A percentile compares a stretch with the other conserved stretches of the same genome.
Evolutionary conservation across 2,113 vertebrate species (phyloP).

Genomic region (Mirounga angustirostris): DNA sequence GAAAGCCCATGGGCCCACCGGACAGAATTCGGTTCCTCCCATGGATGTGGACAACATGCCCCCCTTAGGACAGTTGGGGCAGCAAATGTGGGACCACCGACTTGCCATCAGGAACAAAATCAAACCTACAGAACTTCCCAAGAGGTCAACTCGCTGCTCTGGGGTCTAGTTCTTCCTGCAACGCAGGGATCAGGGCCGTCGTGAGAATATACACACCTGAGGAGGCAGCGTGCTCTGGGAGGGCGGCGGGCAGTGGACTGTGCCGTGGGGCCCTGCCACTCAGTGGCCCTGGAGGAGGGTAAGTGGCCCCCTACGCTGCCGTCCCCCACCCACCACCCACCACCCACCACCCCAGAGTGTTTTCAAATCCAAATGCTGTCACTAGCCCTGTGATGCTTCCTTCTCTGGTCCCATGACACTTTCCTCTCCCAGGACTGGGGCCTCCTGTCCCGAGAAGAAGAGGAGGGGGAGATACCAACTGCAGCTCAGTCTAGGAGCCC

Average conservation of each 20-base stretch:
- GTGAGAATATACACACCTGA: not conserved
- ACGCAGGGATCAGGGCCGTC: not conserved
- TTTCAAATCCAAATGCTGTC: too few species aligned
- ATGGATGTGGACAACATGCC: not conserved
- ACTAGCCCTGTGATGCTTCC: not conserved
- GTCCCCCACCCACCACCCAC: not conserved
- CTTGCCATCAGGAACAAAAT: not conserved
- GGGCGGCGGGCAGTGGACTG: accelerated
- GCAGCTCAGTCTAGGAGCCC: not conserved
- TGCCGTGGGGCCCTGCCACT: accelerated
- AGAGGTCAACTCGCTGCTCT: not conserved
- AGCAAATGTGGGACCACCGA: not conserved
- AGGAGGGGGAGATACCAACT: not conserved
- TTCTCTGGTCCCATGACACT: not conserved
- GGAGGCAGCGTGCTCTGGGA: accelerated
- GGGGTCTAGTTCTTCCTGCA: not conserved
- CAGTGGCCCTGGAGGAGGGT: accelerated
- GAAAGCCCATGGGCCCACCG: not conserved
- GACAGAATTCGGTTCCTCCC: not conserved
- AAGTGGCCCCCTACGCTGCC: not conserved
- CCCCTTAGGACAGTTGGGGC: too few species aligned
- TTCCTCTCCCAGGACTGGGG: not conserved
- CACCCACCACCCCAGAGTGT: too few species aligned
- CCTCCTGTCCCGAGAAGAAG: not conserved
- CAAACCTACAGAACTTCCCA: not conserved